Percentiles rank a stretch among this genome's conserved stretches.
These are phyloP conservation scores for Cyphomyrmex costatus DNA, from an alignment of 1,140 invertebrate species.

Conservation along the genomic window DNA sequence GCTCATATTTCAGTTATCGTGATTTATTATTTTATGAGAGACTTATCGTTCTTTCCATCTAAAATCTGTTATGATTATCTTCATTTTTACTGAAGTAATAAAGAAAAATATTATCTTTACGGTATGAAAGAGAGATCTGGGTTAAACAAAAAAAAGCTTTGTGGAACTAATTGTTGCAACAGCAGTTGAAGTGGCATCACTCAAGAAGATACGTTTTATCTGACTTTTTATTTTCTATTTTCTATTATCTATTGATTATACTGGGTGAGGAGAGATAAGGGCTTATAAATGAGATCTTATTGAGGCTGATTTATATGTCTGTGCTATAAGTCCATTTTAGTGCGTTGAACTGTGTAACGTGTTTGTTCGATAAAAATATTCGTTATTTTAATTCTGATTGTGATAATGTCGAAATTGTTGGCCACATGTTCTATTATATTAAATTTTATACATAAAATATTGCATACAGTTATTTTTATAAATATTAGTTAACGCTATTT, in stretches of 20 bases:
- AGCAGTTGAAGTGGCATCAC: slow-evolving; percentile 21
- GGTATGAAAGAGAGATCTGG: background rate
- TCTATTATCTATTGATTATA: slow-evolving; percentile 26
- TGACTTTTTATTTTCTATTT: slow-evolving; percentile 18
- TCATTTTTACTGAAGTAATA: background rate
- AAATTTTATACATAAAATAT: background rate
- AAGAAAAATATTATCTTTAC: slow-evolving; percentile 7
- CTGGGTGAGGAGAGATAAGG: background rate
- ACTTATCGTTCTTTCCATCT: background rate
- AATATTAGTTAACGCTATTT: background rate
- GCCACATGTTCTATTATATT: background rate
- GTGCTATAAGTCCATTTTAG: slow-evolving; percentile 6
- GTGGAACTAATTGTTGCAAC: slow-evolving; percentile 20
- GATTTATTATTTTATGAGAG: background rate
- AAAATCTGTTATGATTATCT: background rate
- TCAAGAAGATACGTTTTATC: slow-evolving; percentile 47
- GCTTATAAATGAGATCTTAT: slow-evolving; percentile 25
- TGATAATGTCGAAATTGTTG: slow-evolving; percentile 1
- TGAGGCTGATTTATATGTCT: background rate
- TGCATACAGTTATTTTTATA: background rate
- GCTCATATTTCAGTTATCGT: background rate
- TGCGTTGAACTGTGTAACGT: slow-evolving; percentile 28
- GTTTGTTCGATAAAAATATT: background rate
- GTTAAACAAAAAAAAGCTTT: background rate
- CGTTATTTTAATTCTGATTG: slow-evolving; percentile 27